A percentile compares a stretch with the other conserved stretches of the same genome.
Evolutionary conservation across 2,888 invertebrate genomes (phyloP).

Genomic region (Cephus pygmeus): DNA sequence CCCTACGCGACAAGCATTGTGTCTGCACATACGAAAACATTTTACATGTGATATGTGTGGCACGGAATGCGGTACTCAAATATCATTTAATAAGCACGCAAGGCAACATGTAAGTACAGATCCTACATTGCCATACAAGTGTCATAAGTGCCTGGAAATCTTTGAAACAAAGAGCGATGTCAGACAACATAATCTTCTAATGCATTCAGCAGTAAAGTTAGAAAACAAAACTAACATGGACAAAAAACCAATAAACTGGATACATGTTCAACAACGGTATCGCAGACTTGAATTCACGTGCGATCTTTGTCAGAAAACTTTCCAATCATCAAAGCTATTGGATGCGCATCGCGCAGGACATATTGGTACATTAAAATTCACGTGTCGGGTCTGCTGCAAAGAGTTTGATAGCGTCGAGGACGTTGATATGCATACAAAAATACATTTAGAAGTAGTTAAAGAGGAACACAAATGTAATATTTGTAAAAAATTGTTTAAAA

Average conservation of each 20-base stretch:
- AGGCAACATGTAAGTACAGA: constrained; percentile 48
- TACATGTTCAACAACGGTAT: neutral
- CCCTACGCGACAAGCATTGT: constrained; percentile 34
- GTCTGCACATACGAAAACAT: constrained; percentile 48
- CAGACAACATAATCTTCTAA: constrained; percentile 34
- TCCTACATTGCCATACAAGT: constrained; percentile 48
- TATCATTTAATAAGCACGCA: constrained; percentile 40
- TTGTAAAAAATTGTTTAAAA: constrained; percentile 44
- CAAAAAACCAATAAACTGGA: neutral
- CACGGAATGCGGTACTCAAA: constrained; percentile 37
- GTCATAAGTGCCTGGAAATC: constrained; percentile 47
- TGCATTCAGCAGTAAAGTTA: constrained; percentile 29
- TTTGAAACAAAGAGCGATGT: constrained; percentile 47
- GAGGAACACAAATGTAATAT: constrained; percentile 47
- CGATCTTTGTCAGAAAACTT: constrained; percentile 11
- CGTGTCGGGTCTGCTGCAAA: constrained; percentile 51
- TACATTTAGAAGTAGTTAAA: constrained; percentile 40
- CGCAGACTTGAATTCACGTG: constrained; percentile 25
- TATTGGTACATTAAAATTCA: constrained; percentile 45
- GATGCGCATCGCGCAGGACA: constrained; percentile 41
- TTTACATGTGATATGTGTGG: constrained; percentile 53
- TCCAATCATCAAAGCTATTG: constrained; percentile 30
- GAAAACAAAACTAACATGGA: constrained; percentile 18
- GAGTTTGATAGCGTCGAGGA: constrained; percentile 50
- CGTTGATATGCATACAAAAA: constrained; percentile 52